Conservation (phyloP, 2,888 invertebrate genomes). For the Sympetrum striolatum region DNA sequence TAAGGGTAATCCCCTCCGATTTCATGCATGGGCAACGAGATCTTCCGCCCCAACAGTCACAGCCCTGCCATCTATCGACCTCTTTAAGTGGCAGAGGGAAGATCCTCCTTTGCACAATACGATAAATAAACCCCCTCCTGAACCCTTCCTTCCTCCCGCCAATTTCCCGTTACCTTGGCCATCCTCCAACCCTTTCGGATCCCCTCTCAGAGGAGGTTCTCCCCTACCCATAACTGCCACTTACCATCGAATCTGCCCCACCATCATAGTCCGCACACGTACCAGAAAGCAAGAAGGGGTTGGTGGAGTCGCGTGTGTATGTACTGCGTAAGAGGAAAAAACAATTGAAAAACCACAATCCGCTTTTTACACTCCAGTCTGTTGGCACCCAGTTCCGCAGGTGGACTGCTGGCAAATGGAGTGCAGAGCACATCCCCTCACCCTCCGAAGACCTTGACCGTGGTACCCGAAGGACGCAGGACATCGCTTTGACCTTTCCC, state of each 20-base stretch:
- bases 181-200: neutral
- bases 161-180: slow-evolving; percentile 11
- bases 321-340: neutral
- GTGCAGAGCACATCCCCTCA: neutral
- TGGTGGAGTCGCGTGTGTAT: neutral
- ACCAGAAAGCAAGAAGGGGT: neutral
- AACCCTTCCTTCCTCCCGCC: neutral
- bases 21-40: neutral
- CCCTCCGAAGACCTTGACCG: slow-evolving; percentile 6
- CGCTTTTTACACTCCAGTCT: neutral
- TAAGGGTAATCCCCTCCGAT: neutral
- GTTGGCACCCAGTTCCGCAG: neutral
- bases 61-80: neutral
- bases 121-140: neutral
- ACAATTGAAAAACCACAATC: neutral
- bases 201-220: neutral
- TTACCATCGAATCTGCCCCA: neutral
- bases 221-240: neutral
- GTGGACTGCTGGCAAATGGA: neutral
- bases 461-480: slow-evolving; percentile 4
- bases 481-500: slow-evolving; percentile 18
- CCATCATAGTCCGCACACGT: neutral
- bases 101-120: neutral
- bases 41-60: neutral
- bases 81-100: neutral